Percentiles rank a stretch among this genome's conserved stretches.
These are phyloP conservation scores for Macquaria australasica DNA, from an alignment of 2,113 vertebrate genomes.

Conservation along the genomic window DNA sequence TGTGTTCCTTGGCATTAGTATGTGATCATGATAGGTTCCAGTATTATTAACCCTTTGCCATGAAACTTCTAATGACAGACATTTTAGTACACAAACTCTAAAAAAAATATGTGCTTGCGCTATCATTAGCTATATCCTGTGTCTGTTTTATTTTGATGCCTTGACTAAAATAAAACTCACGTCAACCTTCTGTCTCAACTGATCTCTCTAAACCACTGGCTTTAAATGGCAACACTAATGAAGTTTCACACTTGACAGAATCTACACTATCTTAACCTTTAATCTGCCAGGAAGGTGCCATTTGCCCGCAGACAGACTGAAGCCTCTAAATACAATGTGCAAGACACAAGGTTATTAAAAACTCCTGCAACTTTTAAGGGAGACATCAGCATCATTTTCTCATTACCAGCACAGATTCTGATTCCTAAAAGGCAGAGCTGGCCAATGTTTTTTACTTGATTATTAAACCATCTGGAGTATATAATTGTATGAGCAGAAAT, in stretches of 20 bases:
- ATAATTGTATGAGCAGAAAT: not conserved
- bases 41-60: not conserved
- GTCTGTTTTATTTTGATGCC: not conserved
- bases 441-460: not conserved
- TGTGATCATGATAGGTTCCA: not conserved
- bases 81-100: not conserved
- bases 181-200: not conserved
- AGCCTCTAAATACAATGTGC: not conserved
- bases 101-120: not conserved
- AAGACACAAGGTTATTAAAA: not conserved
- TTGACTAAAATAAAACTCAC: not conserved
- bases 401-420: not conserved
- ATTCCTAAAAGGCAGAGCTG: not conserved
- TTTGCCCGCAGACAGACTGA: not conserved
- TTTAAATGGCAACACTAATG: not conserved
- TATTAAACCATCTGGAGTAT: not conserved
- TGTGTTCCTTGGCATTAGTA: not conserved
- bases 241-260: not conserved
- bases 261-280: not conserved
- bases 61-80: not conserved
- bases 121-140: not conserved
- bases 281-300: not conserved
- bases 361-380: not conserved
- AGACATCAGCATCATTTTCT: not conserved
- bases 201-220: not conserved